These are phyloP conservation scores for Cyanocitta stelleri DNA, from an alignment of 2,113 vertebrate genomes.

Conservation along the genomic window DNA sequence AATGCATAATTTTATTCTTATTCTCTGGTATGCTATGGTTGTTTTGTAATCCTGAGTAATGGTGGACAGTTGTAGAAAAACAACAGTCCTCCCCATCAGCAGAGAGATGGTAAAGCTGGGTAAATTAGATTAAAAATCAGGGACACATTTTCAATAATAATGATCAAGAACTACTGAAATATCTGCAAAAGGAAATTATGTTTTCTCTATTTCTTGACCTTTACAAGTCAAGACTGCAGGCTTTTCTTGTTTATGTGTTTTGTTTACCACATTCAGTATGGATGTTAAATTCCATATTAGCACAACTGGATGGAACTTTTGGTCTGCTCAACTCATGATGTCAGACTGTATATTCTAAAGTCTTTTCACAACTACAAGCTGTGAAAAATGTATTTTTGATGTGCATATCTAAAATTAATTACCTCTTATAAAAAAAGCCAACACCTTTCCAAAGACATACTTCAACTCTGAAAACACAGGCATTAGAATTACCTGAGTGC, in stretches of 20 bases:
- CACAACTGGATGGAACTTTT: background rate
- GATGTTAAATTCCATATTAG: background rate
- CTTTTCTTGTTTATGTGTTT: background rate
- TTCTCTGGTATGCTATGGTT: background rate
- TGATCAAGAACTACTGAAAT: background rate
- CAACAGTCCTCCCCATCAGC: background rate
- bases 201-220: background rate
- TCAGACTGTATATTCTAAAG: background rate
- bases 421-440: background rate
- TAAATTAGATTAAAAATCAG: background rate
- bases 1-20: background rate
- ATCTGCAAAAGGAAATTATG: background rate
- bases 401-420: background rate
- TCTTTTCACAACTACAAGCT: background rate
- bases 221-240: background rate
- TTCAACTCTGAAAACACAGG: background rate
- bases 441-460: background rate
- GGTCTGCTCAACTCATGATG: background rate
- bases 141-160: background rate
- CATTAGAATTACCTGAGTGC: background rate
- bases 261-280: background rate
- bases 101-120: background rate
- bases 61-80: background rate
- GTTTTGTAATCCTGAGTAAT: background rate
- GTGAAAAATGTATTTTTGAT: background rate